Evolutionary conservation across 2,888 invertebrate genomes (phyloP).

Genomic region (Allacma fusca): DNA sequence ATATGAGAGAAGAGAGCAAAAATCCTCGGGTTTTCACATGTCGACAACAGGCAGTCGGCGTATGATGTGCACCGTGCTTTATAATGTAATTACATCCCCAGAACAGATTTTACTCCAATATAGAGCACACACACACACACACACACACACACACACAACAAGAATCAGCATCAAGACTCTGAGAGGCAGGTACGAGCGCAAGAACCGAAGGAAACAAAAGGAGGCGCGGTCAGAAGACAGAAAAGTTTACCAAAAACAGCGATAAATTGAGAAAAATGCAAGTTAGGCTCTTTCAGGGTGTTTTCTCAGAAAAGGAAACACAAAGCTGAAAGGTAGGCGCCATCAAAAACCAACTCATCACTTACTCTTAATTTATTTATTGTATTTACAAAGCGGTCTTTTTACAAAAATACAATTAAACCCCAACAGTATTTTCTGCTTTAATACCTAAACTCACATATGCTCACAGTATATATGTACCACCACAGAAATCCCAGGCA

Average conservation of each 20-base stretch:
- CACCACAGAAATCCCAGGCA: neutral
- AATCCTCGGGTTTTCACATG: neutral
- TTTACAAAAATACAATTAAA: constrained; percentile 25
- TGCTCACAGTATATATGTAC: neutral
- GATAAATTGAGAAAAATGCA: constrained; percentile 30
- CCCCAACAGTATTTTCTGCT: neutral
- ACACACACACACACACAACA: too few relatives aligned
- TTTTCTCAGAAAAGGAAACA: constrained; percentile 47
- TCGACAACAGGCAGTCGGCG: neutral
- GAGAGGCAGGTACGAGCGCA: neutral
- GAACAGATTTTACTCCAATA: too few relatives aligned
- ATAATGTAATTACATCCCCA: neutral
- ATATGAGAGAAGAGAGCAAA: constrained; percentile 12
- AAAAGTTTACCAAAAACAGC: constrained; percentile 27
- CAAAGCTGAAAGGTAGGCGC: constrained; percentile 41
- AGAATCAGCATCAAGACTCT: too few relatives aligned
- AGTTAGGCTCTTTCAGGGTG: constrained; percentile 26
- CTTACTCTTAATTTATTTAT: constrained; percentile 47
- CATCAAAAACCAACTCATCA: constrained; percentile 47
- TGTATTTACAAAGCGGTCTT: constrained; percentile 45
- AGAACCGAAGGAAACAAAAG: constrained; percentile 9
- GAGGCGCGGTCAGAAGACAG: constrained; percentile 25
- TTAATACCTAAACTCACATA: neutral
- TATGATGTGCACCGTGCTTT: neutral
- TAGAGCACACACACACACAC: too few relatives aligned